These are phyloP conservation scores for Nycteola revayana DNA, from an alignment of 2,888 invertebrate genomes.

Conservation along the genomic window DNA sequence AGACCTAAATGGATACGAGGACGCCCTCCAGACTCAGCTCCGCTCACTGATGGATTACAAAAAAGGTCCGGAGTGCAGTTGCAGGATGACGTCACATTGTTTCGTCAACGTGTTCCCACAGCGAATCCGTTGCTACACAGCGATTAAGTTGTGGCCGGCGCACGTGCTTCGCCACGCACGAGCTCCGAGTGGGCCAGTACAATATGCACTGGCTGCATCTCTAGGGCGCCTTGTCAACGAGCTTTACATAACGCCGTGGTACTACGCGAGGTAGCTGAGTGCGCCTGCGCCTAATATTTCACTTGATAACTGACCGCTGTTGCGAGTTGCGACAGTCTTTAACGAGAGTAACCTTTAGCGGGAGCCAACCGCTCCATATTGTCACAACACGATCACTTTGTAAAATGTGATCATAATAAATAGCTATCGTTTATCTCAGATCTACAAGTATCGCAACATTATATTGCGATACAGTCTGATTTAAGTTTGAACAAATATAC, in stretches of 20 bases:
- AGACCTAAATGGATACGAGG: slow-evolving; percentile 80
- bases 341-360: slow-evolving; percentile 78
- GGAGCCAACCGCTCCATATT: slow-evolving; percentile 70
- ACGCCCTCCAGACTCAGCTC: slow-evolving; percentile 66
- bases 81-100: slow-evolving; percentile 57
- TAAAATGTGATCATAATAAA: slow-evolving; percentile 62
- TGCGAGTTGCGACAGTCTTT: slow-evolving; percentile 73
- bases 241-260: slow-evolving; percentile 11
- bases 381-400: slow-evolving; percentile 69
- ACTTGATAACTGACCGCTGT: slow-evolving; percentile 49
- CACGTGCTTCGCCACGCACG: slow-evolving; percentile 33
- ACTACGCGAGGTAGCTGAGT: slow-evolving; percentile 10
- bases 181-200: neutral
- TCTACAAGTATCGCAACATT: slow-evolving; percentile 48
- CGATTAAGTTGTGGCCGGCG: slow-evolving; percentile 40
- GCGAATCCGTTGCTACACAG: slow-evolving; percentile 47
- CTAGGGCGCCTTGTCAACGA: neutral
- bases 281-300: slow-evolving; percentile 41
- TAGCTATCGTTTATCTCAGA: slow-evolving; percentile 61
- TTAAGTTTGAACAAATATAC: slow-evolving; percentile 10
- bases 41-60: slow-evolving; percentile 71
- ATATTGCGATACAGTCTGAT: slow-evolving; percentile 34
- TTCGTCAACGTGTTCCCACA: slow-evolving; percentile 68
- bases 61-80: slow-evolving; percentile 60
- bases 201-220: neutral